These are phyloP conservation scores for Lasioglossum marginatum DNA, from an alignment of 2,888 invertebrate genomes.

Conservation along the genomic window DNA sequence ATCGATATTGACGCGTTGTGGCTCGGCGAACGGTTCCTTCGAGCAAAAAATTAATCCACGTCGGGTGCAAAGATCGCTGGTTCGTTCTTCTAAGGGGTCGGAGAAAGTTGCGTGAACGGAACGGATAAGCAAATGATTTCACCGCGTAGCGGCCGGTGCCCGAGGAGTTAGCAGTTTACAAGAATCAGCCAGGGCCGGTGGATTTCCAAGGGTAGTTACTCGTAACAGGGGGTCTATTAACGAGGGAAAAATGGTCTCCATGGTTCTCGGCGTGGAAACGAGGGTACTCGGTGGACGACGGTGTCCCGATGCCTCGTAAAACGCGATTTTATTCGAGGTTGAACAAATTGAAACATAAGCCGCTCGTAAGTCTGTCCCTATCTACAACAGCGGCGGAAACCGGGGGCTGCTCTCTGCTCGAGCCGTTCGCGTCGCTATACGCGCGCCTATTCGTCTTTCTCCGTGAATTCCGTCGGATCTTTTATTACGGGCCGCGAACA, in stretches of 20 bases:
- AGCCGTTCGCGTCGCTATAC: slow-evolving; percentile 34
- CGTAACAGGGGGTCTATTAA: slow-evolving; percentile 56
- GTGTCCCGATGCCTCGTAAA: slow-evolving; percentile 72
- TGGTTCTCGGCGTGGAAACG: slow-evolving; percentile 38
- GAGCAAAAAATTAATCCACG: not conserved
- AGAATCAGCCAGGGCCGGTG: slow-evolving; percentile 1
- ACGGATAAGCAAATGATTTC: slow-evolving; percentile 34
- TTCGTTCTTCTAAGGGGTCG: slow-evolving; percentile 5
- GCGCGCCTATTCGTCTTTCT: slow-evolving; percentile 57
- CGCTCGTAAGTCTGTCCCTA: slow-evolving; percentile 73
- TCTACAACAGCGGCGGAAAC: slow-evolving; percentile 43
- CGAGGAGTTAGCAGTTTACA: slow-evolving; percentile 36
- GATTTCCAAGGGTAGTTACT: slow-evolving; percentile 17
- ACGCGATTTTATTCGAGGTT: slow-evolving; percentile 73
- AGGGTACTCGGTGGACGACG: slow-evolving; percentile 44
- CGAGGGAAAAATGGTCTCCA: slow-evolving; percentile 44
- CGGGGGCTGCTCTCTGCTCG: slow-evolving; percentile 11
- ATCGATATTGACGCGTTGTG: not conserved
- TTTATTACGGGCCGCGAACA: slow-evolving; percentile 63
- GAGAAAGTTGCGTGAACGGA: not conserved
- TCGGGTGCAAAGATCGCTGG: not conserved
- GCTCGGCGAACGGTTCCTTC: not conserved
- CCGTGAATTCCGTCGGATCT: slow-evolving; percentile 59
- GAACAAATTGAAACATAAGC: slow-evolving; percentile 78
- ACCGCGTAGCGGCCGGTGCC: not conserved